A percentile compares a stretch with the other conserved stretches of the same genome.
These are phyloP conservation scores for Ruditapes philippinarum DNA, from an alignment of 1,140 invertebrate species.

Conservation along the genomic window DNA sequence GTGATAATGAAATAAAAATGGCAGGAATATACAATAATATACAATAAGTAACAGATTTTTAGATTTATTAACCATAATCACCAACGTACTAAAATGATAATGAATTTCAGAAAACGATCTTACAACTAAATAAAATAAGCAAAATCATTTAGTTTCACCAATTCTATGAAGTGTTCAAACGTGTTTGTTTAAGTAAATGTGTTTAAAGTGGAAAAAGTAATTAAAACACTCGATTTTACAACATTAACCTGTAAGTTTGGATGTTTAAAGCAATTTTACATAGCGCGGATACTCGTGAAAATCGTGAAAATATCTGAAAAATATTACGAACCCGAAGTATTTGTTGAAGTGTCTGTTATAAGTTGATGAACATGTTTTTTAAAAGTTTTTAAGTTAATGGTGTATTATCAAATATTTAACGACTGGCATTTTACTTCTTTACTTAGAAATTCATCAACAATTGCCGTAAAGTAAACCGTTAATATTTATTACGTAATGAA, in stretches of 20 bases:
- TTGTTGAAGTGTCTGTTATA: not conserved
- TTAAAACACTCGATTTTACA: constrained; percentile 38
- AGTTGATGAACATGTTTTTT: not conserved
- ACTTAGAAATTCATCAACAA: not conserved
- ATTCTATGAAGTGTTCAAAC: constrained; percentile 35
- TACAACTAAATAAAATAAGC: constrained; percentile 23
- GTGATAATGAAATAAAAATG: too few species aligned
- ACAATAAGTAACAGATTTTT: not conserved
- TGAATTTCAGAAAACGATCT: constrained; percentile 11
- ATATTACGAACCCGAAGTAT: not conserved
- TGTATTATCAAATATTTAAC: not conserved
- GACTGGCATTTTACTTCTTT: not conserved
- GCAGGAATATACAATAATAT: too few species aligned
- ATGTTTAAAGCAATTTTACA: constrained; percentile 23
- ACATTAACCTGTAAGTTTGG: constrained; percentile 31
- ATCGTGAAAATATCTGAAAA: constrained; percentile 14
- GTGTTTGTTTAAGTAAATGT: constrained; percentile 2
- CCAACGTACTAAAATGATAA: constrained; percentile 7
- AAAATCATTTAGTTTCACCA: constrained; percentile 30
- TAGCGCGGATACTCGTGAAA: constrained; percentile 16
- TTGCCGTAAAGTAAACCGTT: not conserved
- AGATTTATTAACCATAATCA: not conserved
- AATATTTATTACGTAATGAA: not conserved
- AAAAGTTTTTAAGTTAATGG: constrained; percentile 15
- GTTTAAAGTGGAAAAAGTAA: constrained; percentile 26